phyloP scores from a whole-genome alignment of 1,140 invertebrate genomes.

The Zaprionus camerounensis region DNA sequence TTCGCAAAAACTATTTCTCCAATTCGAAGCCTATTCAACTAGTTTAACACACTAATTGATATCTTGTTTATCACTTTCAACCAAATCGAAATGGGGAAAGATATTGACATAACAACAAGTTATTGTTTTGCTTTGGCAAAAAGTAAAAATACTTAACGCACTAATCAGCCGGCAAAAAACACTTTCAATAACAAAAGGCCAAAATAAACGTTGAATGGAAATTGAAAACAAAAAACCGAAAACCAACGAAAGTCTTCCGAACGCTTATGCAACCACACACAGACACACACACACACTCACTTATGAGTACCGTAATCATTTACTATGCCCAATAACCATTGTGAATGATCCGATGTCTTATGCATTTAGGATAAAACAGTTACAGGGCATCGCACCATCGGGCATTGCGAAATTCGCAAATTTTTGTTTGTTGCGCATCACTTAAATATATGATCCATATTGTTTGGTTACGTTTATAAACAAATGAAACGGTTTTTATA shows the following conservation, averaged over 20 bases:
- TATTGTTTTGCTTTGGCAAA: conserved; percentile 44
- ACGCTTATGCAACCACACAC: conserved; percentile 35
- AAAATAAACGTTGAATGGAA: conserved; percentile 43
- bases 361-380: conserved; percentile 9
- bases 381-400: conserved; percentile 7
- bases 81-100: conserved; percentile 21
- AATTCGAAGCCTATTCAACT: background rate
- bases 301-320: conserved; percentile 27
- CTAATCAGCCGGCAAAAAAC: conserved; percentile 48
- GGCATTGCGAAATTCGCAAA: background rate
- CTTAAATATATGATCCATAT: conserved; percentile 4
- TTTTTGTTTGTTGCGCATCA: conserved; percentile 1
- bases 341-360: background rate
- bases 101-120: conserved; percentile 40
- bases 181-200: conserved; percentile 68
- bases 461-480: conserved; percentile 7
- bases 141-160: conserved; percentile 67
- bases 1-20: background rate
- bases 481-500: background rate
- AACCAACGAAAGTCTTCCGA: conserved; percentile 39
- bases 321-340: conserved; percentile 6
- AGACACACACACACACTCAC: conserved; percentile 18
- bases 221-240: conserved; percentile 22
- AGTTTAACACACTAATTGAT: conserved; percentile 17
- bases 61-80: conserved; percentile 20